phyloP scores from a whole-genome alignment of 2,113 vertebrate species.

The Leiothrix lutea region DNA sequence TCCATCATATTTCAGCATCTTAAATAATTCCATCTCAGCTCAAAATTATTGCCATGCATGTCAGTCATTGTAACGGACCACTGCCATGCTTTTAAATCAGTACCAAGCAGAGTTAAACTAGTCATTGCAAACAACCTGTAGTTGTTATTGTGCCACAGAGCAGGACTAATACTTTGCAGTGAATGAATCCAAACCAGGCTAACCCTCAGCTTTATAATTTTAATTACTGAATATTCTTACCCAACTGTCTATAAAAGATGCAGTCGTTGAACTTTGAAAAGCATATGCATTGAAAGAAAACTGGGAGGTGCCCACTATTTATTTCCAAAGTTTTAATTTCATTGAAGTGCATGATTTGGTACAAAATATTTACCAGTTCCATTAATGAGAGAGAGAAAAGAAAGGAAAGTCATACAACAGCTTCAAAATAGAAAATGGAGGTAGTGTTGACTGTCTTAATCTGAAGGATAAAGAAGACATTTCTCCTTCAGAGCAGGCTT shows the following conservation, averaged over 20 bases:
- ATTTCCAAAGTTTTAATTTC: not conserved
- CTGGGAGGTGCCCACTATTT: not conserved
- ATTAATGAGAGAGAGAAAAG: not conserved
- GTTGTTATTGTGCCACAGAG: not conserved
- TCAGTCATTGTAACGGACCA: not conserved
- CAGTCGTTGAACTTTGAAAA: not conserved
- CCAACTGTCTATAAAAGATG: not conserved
- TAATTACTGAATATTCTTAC: not conserved
- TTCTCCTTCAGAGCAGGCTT: not conserved
- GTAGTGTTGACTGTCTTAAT: not conserved
- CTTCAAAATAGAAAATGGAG: not conserved
- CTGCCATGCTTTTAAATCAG: not conserved
- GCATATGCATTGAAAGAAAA: not conserved
- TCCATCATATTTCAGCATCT: not conserved
- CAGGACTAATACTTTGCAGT: not conserved
- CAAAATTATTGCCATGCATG: not conserved
- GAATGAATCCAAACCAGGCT: not conserved
- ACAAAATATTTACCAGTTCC: not conserved
- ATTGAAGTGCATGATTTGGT: not conserved
- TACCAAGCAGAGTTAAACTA: not conserved
- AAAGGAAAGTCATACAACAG: not conserved
- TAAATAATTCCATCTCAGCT: not conserved
- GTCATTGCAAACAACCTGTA: not conserved
- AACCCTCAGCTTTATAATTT: not conserved
- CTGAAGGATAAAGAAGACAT: not conserved